Evolutionary conservation across 2,888 invertebrate genomes (phyloP).

Genomic region (Ceraclea dissimilis): DNA sequence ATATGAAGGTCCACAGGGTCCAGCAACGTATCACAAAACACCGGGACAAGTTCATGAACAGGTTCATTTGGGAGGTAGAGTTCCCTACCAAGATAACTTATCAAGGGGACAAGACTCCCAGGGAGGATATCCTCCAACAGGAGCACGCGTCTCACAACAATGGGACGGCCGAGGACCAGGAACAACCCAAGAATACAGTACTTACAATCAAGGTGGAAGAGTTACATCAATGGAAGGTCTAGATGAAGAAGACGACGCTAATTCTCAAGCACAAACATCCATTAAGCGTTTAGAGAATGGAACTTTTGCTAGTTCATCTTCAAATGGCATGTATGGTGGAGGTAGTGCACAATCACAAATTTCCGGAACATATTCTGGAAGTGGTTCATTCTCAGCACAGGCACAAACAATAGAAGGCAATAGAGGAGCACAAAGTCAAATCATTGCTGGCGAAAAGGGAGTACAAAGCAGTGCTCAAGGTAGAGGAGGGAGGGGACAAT

Average conservation of each 20-base stretch:
- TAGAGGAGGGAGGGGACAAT: slow-evolving; percentile 63
- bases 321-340: slow-evolving; percentile 67
- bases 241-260: slow-evolving; percentile 51
- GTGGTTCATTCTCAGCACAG: slow-evolving; percentile 75
- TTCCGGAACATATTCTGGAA: slow-evolving; percentile 68
- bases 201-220: background rate
- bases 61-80: too few relatives aligned
- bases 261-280: slow-evolving; percentile 66
- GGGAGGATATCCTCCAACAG: too few relatives aligned
- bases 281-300: slow-evolving; percentile 51
- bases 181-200: background rate
- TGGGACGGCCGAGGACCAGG: background rate
- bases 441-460: slow-evolving; percentile 65
- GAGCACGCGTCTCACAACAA: background rate
- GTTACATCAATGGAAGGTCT: background rate
- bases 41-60: background rate
- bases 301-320: slow-evolving; percentile 67
- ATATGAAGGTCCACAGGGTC: too few relatives aligned
- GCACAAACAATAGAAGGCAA: slow-evolving; percentile 70
- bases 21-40: background rate
- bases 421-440: slow-evolving; percentile 62
- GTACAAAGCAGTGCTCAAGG: slow-evolving; percentile 71
- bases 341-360: slow-evolving; percentile 78
- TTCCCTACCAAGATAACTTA: too few relatives aligned
- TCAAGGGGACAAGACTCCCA: too few relatives aligned